A percentile compares a stretch with the other conserved stretches of the same genome.
These are phyloP conservation scores for Cyanoramphus novaezelandiae DNA, from an alignment of 2,113 vertebrate species.

Conservation along the genomic window DNA sequence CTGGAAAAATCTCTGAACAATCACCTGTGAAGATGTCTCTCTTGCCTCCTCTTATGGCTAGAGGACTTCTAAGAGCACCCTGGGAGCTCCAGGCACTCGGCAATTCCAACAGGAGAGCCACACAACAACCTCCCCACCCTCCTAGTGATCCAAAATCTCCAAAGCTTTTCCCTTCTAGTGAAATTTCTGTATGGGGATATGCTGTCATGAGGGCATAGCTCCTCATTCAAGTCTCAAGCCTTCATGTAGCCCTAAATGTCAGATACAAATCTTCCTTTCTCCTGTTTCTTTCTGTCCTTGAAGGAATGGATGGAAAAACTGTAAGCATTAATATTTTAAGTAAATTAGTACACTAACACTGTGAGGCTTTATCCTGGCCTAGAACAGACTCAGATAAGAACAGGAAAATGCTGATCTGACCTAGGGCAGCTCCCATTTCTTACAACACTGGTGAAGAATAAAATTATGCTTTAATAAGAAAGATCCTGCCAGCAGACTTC, in stretches of 20 bases:
- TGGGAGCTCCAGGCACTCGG: not conserved
- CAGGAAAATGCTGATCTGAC: not conserved
- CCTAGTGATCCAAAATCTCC: not conserved
- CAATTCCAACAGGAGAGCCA: not conserved
- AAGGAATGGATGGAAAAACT: not conserved
- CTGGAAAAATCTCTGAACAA: not conserved
- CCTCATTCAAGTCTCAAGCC: not conserved
- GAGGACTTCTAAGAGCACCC: not conserved
- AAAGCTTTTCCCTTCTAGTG: not conserved
- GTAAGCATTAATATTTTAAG: not conserved
- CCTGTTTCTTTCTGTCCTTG: not conserved
- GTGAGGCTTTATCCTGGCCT: not conserved
- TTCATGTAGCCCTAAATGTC: fast-evolving
- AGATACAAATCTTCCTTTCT: not conserved
- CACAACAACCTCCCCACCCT: not conserved
- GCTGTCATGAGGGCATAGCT: not conserved
- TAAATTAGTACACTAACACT: not conserved
- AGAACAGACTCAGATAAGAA: not conserved
- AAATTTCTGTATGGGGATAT: not conserved
- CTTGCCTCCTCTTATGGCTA: not conserved
- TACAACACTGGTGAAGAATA: not conserved
- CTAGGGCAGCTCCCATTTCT: not conserved
- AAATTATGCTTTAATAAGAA: not conserved
- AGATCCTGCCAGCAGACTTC: not conserved
- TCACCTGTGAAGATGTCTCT: not conserved